Evolutionary conservation across 1,140 invertebrate species (phyloP).

Genomic region (Aphelinus atriplicis): DNA sequence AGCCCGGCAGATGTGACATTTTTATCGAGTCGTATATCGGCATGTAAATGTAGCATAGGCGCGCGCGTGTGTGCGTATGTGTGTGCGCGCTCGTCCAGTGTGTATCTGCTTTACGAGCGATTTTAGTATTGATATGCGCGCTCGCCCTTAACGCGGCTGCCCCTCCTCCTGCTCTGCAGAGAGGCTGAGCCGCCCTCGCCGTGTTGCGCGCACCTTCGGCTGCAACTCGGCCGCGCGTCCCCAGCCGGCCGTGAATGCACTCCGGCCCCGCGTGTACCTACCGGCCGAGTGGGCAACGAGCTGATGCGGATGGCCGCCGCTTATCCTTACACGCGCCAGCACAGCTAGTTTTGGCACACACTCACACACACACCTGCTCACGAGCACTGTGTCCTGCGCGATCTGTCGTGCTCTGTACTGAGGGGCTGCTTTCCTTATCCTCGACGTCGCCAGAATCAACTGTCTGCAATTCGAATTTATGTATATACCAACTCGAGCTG

Average conservation of each 20-base stretch:
- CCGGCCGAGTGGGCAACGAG: constrained; percentile 8
- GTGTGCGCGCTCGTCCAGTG: background rate
- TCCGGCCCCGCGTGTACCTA: background rate
- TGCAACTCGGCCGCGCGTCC: too few relatives aligned
- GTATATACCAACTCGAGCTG: too few relatives aligned
- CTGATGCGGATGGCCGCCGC: constrained; percentile 28
- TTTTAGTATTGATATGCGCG: constrained; percentile 55
- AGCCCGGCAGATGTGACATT: constrained; percentile 52
- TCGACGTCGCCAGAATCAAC: too few relatives aligned
- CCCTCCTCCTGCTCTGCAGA: too few relatives aligned
- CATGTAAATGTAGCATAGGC: constrained; percentile 54
- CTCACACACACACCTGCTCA: background rate
- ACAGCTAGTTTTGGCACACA: background rate
- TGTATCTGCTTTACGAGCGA: constrained; percentile 54
- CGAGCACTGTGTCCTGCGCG: background rate
- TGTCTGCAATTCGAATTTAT: too few relatives aligned
- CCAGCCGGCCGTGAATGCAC: too few relatives aligned
- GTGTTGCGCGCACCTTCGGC: too few relatives aligned
- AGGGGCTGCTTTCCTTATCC: too few relatives aligned
- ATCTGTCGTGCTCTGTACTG: too few relatives aligned
- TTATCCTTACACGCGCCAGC: constrained; percentile 21
- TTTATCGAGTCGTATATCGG: constrained; percentile 58
- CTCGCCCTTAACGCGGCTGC: constrained; percentile 49
- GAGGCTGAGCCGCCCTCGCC: too few relatives aligned
- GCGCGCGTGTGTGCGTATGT: background rate